These are phyloP conservation scores for Protodeltote pygarga DNA, from an alignment of 2,888 invertebrate genomes.

Conservation along the genomic window DNA sequence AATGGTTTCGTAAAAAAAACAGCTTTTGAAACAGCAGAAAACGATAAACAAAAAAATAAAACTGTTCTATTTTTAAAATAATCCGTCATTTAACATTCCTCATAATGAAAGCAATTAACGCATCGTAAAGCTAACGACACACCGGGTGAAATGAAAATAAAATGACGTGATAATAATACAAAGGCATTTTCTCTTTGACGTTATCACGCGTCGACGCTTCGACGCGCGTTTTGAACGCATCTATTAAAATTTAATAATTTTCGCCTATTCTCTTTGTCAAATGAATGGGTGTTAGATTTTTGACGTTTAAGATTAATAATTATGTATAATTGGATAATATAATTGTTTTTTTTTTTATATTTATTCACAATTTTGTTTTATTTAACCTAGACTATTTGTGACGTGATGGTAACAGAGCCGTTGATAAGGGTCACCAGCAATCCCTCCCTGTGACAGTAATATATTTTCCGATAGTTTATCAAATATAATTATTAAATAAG, in stretches of 20 bases:
- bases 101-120: constrained; percentile 55
- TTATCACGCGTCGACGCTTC: constrained; percentile 62
- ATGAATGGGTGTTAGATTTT: constrained; percentile 45
- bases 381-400: not conserved
- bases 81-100: constrained; percentile 33
- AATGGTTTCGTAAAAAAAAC: not conserved
- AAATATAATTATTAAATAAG: too few species aligned
- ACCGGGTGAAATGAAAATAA: constrained; percentile 56
- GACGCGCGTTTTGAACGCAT: constrained; percentile 53
- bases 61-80: constrained; percentile 13
- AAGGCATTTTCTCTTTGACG: constrained; percentile 72
- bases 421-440: too few species aligned
- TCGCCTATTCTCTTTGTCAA: constrained; percentile 61
- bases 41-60: not conserved
- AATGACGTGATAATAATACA: constrained; percentile 60
- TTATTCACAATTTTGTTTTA: not conserved
- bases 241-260: constrained; percentile 72
- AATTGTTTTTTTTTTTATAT: not conserved
- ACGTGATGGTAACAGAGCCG: too few species aligned
- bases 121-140: constrained; percentile 48
- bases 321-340: constrained; percentile 7
- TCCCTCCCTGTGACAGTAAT: too few species aligned
- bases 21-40: not conserved
- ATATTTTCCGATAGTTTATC: too few species aligned
- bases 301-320: constrained; percentile 36